Percentiles rank a stretch among this genome's conserved stretches.
Conservation (phyloP, 1,140 invertebrate species). For the Drosophila kanapiae region DNA sequence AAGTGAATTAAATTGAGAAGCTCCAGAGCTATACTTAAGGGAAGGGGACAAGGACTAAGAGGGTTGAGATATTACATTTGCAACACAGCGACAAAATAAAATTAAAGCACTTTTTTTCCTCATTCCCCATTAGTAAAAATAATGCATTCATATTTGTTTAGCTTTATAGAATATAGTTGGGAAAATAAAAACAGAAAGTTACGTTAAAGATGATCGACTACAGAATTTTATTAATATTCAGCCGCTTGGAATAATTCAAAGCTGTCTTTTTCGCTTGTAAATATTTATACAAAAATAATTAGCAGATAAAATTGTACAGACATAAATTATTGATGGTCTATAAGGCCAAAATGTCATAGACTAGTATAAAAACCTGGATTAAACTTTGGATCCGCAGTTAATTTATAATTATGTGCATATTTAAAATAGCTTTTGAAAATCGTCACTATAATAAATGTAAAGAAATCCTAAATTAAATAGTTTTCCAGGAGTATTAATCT, state of each 20-base stretch:
- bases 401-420: background rate
- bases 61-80: slow-evolving; percentile 17
- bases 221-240: no score
- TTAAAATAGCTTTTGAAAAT: background rate
- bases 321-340: no score
- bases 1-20: slow-evolving; percentile 38
- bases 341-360: no score
- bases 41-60: background rate
- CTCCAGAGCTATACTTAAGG: background rate
- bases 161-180: background rate
- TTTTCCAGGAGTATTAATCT: background rate
- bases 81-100: background rate
- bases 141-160: background rate
- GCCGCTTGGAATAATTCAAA: background rate
- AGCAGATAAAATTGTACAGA: no score
- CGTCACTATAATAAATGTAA: background rate
- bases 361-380: no score
- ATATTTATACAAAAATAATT: no score
- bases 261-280: no score
- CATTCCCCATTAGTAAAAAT: background rate
- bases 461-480: background rate
- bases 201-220: background rate
- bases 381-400: background rate
- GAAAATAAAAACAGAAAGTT: background rate
- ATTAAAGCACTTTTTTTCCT: no score